Conservation (phyloP, 2,888 invertebrate genomes). For the Timandra comae region DNA sequence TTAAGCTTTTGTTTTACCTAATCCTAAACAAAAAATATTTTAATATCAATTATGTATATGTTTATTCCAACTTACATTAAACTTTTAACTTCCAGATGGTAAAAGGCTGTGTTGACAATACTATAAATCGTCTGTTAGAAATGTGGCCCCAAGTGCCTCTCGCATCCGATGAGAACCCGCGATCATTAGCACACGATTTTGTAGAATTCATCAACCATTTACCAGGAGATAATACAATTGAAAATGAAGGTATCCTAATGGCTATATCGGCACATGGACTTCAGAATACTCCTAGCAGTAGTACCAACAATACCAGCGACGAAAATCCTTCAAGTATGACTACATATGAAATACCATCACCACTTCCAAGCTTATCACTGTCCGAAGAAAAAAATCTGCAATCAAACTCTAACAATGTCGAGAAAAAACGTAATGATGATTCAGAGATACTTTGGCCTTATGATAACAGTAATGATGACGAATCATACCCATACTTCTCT, state of each 20-base stretch:
- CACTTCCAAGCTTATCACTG: conserved; percentile 29
- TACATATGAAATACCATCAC: conserved; percentile 16
- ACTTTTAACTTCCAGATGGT: conserved; percentile 65
- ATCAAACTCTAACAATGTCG: too few relatives aligned
- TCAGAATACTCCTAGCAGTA: conserved; percentile 56
- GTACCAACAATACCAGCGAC: conserved; percentile 18
- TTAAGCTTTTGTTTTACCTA: too few relatives aligned
- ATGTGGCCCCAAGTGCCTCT: conserved; percentile 72
- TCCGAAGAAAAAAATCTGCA: conserved; percentile 42
- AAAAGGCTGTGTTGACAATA: conserved; percentile 82
- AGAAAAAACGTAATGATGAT: conserved; percentile 24
- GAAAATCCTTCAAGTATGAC: conserved; percentile 2
- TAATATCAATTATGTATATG: too few relatives aligned
- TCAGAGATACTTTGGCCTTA: conserved; percentile 4
- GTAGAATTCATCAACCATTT: conserved; percentile 74
- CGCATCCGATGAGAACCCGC: conserved; percentile 47
- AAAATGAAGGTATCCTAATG: conserved; percentile 84
- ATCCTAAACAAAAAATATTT: too few relatives aligned
- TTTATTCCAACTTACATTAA: too few relatives aligned
- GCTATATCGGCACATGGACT: conserved; percentile 84
- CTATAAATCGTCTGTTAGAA: conserved; percentile 81
- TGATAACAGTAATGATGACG: conserved; percentile 28
- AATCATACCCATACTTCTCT: conserved; percentile 34
- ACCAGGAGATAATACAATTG: conserved; percentile 76
- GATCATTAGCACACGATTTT: conserved; percentile 56